Evolutionary conservation across 2,797 vertebrate species (phyloP), one percentile per base, ranked within the genome.

Genomic region (Pempheris klunzingeri): DNA sequence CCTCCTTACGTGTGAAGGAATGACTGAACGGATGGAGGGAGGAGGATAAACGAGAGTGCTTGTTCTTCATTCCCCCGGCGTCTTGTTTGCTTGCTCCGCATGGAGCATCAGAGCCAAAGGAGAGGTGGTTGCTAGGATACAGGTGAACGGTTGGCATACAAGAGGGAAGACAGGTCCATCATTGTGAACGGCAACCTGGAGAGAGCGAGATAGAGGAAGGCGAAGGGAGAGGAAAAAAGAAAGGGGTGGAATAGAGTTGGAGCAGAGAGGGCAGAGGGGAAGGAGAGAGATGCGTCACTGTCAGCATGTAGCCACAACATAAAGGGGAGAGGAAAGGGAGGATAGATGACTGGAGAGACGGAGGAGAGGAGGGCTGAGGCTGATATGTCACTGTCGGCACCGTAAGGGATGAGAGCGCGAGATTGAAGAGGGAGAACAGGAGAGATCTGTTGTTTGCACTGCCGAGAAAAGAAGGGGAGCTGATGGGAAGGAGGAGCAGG

Each of bases 111-210:
- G 83, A 92, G 90, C 92, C 91, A 94, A 94, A 92, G 93, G 90
- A 94, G 93, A 95, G 90, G 90, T 74, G 86, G 95, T 95, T 96
- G 95, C 95, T 95, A 95, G 95, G 95, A 95, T 94, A 96, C 95
- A 95, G 94, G 95, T 95, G 94, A 94, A 84, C 84, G 79, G 91
- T 90, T 92, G 93, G 94, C 92, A 93, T 94, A 92, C 90, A 89
- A 87, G 85, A 90, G 91, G 82, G 87, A 84, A 92, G 87, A 91
- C 87, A 84, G 92, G 92, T 92, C 87, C 68, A 79, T 89, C 80
- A 87, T 84, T 87, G 89, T 90, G 92, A 86, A 78, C 79, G 80
- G 79, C 86, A 91, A 90, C 88, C 87, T 87, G 87, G 87, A 85
- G 87, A 87, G 88, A 65, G 80, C 22, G 15, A 88, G 91, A 89